phyloP scores from a whole-genome alignment of 2,113 vertebrate genomes.

The Cochlearius cochlearius region DNA sequence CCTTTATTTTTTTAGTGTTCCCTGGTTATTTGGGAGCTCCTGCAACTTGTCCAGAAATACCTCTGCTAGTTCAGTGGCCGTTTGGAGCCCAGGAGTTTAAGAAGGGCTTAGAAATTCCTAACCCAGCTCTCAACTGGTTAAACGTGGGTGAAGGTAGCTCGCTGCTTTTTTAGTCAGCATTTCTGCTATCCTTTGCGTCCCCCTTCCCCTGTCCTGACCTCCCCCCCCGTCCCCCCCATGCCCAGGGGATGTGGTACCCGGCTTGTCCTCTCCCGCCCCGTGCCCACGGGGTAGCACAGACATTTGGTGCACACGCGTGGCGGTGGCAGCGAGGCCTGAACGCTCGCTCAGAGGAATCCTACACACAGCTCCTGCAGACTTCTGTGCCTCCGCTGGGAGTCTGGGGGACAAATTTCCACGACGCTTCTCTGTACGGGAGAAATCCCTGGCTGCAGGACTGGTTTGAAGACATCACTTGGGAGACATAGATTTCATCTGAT shows the following conservation, averaged over 20 bases:
- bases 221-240: background rate
- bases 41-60: slow-evolving; percentile 62
- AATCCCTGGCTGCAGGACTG: background rate
- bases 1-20: slow-evolving; percentile 34
- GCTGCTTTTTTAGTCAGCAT: background rate
- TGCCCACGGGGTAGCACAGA: no score
- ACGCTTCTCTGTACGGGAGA: background rate
- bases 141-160: background rate
- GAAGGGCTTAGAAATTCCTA: slow-evolving; percentile 36
- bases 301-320: background rate
- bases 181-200: background rate
- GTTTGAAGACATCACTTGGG: background rate
- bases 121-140: background rate
- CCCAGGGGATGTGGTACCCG: background rate
- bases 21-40: slow-evolving; percentile 49
- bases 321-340: accelerated
- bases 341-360: background rate
- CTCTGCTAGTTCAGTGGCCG: background rate
- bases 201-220: background rate
- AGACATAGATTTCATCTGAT: background rate
- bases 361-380: background rate
- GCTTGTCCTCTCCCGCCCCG: background rate
- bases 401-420: background rate
- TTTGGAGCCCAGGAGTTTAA: slow-evolving; percentile 32
- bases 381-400: background rate